Evolutionary conservation across 1,140 invertebrate species (phyloP).

Genomic region (Phymorhynchus buccinoides): DNA sequence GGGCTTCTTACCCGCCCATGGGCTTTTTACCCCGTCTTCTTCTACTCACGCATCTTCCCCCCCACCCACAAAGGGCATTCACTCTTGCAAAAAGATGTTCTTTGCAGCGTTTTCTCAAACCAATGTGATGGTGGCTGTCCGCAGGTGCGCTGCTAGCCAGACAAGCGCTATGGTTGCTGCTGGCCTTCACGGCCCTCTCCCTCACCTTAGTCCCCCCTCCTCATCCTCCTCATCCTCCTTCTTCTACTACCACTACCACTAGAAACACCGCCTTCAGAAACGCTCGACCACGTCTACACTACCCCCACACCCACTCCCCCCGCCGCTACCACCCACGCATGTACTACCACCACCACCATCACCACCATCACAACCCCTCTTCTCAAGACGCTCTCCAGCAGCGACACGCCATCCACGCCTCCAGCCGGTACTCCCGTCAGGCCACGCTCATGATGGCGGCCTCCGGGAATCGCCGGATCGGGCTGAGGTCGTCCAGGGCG

Average conservation of each 20-base stretch:
- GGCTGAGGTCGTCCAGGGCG: conserved; percentile 8
- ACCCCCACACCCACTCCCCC: neutral
- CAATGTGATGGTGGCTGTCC: neutral
- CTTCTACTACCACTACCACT: neutral
- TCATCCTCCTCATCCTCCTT: too few species aligned
- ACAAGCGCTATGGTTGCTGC: neutral
- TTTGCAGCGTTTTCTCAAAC: too few species aligned
- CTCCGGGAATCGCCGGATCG: conserved; percentile 14
- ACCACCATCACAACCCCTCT: neutral
- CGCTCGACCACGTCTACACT: too few species aligned
- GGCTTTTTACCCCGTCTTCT: too few species aligned
- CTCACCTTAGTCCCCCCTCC: neutral
- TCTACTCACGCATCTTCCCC: too few species aligned
- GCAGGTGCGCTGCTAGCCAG: conserved; percentile 10
- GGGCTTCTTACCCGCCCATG: too few species aligned
- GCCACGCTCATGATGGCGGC: conserved; percentile 24
- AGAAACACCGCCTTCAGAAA: too few species aligned
- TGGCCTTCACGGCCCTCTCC: neutral
- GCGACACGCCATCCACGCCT: neutral
- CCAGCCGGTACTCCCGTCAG: conserved; percentile 14
- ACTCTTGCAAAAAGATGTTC: too few species aligned
- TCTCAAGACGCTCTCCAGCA: neutral
- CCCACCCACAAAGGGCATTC: too few species aligned
- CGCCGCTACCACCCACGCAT: neutral
- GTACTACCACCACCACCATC: neutral